Conservation (phyloP, 1,140 invertebrate species). For the Ectropis grisescens region DNA sequence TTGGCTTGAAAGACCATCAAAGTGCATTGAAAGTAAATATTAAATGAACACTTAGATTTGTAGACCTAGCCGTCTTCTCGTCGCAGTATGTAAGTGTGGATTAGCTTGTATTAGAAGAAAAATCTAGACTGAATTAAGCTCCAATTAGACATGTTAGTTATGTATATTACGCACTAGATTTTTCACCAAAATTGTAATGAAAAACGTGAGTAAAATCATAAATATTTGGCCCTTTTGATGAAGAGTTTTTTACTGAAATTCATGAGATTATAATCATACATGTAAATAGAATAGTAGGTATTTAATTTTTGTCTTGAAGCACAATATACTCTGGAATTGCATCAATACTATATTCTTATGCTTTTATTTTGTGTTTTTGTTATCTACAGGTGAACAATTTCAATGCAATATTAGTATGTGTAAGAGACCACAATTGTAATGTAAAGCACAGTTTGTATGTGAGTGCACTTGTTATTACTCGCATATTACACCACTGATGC, state of each 20-base stretch:
- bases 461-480: conserved; percentile 30
- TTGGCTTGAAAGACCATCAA: no score
- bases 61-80: no score
- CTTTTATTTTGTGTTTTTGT: no score
- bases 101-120: conserved; percentile 52
- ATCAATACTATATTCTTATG: no score
- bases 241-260: conserved; percentile 39
- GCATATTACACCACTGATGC: conserved; percentile 17
- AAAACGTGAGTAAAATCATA: conserved; percentile 29
- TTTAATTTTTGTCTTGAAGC: no score
- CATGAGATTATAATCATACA: conserved; percentile 25
- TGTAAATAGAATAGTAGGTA: not conserved
- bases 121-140: conserved; percentile 61
- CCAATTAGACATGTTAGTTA: conserved; percentile 44
- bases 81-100: conserved; percentile 36
- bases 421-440: not conserved
- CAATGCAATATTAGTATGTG: no score
- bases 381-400: no score
- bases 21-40: no score
- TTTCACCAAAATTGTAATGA: conserved; percentile 37
- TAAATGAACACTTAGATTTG: no score
- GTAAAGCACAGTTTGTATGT: conserved; percentile 7
- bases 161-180: conserved; percentile 38
- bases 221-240: conserved; percentile 36
- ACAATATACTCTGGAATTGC: no score